Base-by-base conservation (phyloP, 2,113 vertebrate species). In the Melanotaenia duboulayi region DNA sequence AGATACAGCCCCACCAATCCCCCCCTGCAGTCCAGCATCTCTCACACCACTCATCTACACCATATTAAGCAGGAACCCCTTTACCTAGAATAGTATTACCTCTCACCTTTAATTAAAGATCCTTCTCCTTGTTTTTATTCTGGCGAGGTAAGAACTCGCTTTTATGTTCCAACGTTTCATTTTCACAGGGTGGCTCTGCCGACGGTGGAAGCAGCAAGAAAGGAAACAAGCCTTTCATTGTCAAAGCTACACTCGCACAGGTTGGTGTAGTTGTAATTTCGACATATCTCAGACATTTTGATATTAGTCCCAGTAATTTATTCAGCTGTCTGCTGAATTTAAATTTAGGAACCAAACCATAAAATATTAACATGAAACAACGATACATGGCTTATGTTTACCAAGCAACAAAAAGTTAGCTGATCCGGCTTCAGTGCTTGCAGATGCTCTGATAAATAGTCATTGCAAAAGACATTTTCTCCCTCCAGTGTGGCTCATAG, bases 51-150 rank as follows among this genome's bases (percentile, higher is more conserved):
- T 68, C n/a, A 32, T 81, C 73, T 78, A 70, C 72, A 71, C 52
- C 74, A 63, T 50, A 74, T 81, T 79, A 60, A 55, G 46, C 55
- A 61, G 55, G 78, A 74, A 66, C 57, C 40, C 61, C 55, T 57
- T 67, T 51, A 1, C 72, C 60, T 64, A 83, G 77, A 85, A 85
- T 73, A 65, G 57, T 40, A 78, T 77, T 61, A 80, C 46, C 66
- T 74, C 80, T 86, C 83, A 82, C 77, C 78, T 87, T 82, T 83
- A 89, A 89, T 91, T 84, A 87, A 86, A 83, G 49, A 69, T 63
- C 65, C 40, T 76, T 71, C 65, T 73, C 48, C 70, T 75, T 83
- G 66, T 89, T 89, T 73, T 81, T 50, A 78, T 73, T 68, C 71
- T n/a, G 7, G 25, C 14, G 59, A 84, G 78, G 63, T 67, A 76